Evolutionary conservation across 2,797 vertebrate species (phyloP), one percentile per base, ranked within the genome.

Genomic region (Ambastaia sidthimunki): DNA sequence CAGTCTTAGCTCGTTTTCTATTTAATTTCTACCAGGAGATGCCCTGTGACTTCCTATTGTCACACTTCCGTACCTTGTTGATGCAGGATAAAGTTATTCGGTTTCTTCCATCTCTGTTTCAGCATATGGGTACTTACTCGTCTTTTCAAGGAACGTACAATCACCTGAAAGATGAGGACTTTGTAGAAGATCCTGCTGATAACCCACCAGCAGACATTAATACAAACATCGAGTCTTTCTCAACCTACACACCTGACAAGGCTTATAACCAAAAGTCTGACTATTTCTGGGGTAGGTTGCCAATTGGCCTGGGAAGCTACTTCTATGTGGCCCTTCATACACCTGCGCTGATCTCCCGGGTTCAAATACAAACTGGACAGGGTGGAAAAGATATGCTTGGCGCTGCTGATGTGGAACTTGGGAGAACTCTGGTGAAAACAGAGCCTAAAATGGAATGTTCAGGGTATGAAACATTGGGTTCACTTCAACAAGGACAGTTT

Each of bases 11-110:
- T 0, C 88, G 87, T 3, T 96, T 98, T 81, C 93, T 98, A 12
- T 91, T 94, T 69, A 91, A 97, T n/a, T 98, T 98, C 86, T 94
- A 95, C 78, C 94, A 94, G 86, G 95, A 97, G 82, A 95, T 94
- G 93, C 94, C 96, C 0, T 96, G 94, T 0, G 95, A 97, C 82
- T 94, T 94, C 91, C 85, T 98, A 71, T 89, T 98, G 76, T 72
- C 62, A 6, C 94, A 95, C 70, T 97, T 97, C 80, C 88, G 90
- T 71, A 83, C 81, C 2, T 84, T 97, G 65, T 87, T 97, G 65
- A 88, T 92, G 15, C 96, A 97, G 83, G 93, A 86, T 16, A 86
- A 93, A 0, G 74, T 86, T 0, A 95, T 98, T 68, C 85, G 89
- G 70, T 92, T 97, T 74, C 93, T 88, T 18, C 93, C 95, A 0